phyloP scores from a whole-genome alignment of 2,113 vertebrate species.

The Chascanopsetta lugubris region DNA sequence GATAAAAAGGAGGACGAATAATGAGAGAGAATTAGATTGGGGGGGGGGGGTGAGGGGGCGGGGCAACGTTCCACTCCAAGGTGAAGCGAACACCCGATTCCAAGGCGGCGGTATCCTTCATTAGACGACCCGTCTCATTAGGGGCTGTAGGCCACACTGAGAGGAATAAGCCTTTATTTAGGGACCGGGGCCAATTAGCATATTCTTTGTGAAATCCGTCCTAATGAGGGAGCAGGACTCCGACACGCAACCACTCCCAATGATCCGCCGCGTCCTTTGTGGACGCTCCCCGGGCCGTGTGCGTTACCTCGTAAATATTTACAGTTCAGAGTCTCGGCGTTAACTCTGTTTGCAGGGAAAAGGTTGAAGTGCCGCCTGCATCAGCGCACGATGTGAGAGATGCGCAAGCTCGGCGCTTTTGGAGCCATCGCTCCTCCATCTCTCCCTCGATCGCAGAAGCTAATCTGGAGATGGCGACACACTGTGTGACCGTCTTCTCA shows the following conservation, averaged over 20 bases:
- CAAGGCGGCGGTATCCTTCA: constrained; percentile 53
- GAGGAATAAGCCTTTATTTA: constrained; percentile 66
- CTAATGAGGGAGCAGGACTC: constrained; percentile 65
- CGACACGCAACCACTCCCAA: constrained; percentile 54
- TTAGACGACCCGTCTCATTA: constrained; percentile 68
- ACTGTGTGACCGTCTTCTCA: constrained; percentile 26
- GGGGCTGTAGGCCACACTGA: constrained; percentile 31
- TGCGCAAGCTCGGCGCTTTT: background rate
- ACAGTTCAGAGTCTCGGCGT: constrained; percentile 45
- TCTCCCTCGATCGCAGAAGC: constrained; percentile 9
- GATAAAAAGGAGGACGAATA: constrained; percentile 31
- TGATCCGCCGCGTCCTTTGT: constrained; percentile 32
- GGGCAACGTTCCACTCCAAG: constrained; percentile 37
- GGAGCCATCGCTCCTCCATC: background rate
- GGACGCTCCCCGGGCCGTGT: constrained; percentile 33
- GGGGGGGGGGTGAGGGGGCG: no score
- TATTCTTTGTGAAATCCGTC: constrained; percentile 64
- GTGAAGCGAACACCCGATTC: constrained; percentile 38
- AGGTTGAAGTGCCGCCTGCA: constrained; percentile 25
- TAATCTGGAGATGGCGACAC: constrained; percentile 26
- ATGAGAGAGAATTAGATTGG: constrained; percentile 44
- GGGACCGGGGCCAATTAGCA: constrained; percentile 70
- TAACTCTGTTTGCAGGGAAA: constrained; percentile 38
- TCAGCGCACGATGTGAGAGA: constrained; percentile 5
- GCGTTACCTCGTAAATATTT: constrained; percentile 62